A percentile compares a stretch with the other conserved stretches of the same genome.
Conservation (phyloP, 2,888 invertebrate species). For the Sesia apiformis region DNA sequence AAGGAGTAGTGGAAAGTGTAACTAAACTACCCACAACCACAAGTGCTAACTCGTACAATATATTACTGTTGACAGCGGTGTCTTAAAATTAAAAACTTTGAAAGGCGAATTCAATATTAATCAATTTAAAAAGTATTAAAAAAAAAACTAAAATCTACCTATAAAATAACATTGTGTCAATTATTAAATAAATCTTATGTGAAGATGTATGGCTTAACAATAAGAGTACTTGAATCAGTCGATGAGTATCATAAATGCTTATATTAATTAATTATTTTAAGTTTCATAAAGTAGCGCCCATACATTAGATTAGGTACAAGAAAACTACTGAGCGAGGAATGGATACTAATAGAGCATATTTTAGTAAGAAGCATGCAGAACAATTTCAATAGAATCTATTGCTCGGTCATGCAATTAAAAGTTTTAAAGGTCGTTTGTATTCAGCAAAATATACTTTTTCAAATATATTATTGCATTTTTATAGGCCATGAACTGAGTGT, state of each 20-base stretch:
- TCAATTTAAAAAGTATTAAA: constrained; percentile 18
- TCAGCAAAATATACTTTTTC: too few relatives aligned
- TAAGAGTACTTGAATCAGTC: constrained; percentile 46
- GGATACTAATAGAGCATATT: constrained; percentile 38
- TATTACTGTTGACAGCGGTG: neutral
- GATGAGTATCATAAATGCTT: constrained; percentile 47
- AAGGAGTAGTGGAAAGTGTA: neutral
- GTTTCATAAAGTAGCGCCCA: constrained; percentile 32
- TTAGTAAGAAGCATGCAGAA: constrained; percentile 13
- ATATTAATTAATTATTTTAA: constrained; percentile 40
- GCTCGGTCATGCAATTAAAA: constrained; percentile 59
- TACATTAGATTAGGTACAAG: constrained; percentile 13
- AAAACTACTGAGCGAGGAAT: constrained; percentile 59
- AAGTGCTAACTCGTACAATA: neutral
- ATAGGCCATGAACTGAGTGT: neutral
- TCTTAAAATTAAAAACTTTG: constrained; percentile 19
- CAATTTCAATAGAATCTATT: constrained; percentile 28
- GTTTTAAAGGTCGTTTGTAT: constrained; percentile 47
- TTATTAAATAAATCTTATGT: constrained; percentile 22
- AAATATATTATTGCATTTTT: neutral
- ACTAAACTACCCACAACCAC: neutral
- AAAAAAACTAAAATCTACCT: constrained; percentile 20
- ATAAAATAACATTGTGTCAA: constrained; percentile 13
- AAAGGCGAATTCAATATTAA: constrained; percentile 29
- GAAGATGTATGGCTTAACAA: constrained; percentile 10